Base-by-base conservation (phyloP, 2,113 vertebrate species). In the Tupaia tana region DNA sequence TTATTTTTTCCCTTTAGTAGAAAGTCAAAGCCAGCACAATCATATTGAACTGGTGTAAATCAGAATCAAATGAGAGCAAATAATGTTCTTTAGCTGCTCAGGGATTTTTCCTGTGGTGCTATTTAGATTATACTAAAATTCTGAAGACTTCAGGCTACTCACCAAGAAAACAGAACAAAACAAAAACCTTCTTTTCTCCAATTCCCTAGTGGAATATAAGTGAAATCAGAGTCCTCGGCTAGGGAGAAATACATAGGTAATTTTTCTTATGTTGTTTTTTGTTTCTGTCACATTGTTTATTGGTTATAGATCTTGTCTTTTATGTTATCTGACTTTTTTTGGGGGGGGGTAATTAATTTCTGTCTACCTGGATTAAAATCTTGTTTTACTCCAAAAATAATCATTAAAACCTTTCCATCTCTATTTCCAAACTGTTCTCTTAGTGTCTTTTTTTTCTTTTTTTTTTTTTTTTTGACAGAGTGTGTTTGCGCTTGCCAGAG, bases 191-290 rank as follows among this genome's bases (percentile, higher is more conserved):
- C 91, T 81, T 96, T 95, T 89, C 75, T 90, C 67, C 31, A 61
- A 94, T 90, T 95, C 89, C 91, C 75, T 77, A 14, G 34, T 94
- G 83, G 77, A 67, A 69, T 86, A 75, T 87, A 85, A 96, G 75
- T 95, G 79, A 91, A 93, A 78, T 95, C 92, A 69, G 86, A 83
- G 59, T 83, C 67, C 86, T 87, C 29, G 43, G n/a, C 91, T 87
- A 90, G 77, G 75, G 87, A 96, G 86, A 96, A 95, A 84, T 92
- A 95, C 56, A 79, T 89, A 89, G 89, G 89, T 91, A 66, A 89
- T 90, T 95, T 96, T 96, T 96, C 93, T 92, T 88, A 56, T 90
- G 90, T 94, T 91, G 94, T 58, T 95, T 93, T 96, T 78, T 24
- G 15, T 86, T 95, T 90, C 94, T 89, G 67, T 91, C 89, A 31